These are phyloP conservation scores for Neolamprologus brichardi DNA, from an alignment of 2,113 vertebrate species.

Conservation along the genomic window DNA sequence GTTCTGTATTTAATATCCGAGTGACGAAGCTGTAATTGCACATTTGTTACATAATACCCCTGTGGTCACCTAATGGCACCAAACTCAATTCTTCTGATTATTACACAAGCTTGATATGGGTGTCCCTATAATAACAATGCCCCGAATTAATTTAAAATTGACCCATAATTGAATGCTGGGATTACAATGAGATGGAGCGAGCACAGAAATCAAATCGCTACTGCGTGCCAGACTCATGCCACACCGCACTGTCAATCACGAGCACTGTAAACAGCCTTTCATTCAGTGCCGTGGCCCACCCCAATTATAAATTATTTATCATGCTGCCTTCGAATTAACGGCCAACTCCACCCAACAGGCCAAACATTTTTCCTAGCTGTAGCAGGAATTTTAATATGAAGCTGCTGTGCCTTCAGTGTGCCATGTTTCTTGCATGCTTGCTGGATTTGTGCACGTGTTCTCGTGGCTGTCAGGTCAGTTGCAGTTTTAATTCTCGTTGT, in stretches of 20 bases:
- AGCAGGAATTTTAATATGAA: constrained; percentile 54
- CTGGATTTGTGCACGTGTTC: neutral
- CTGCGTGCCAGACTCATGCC: constrained; percentile 8
- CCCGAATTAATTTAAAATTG: constrained; percentile 19
- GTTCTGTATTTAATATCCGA: neutral
- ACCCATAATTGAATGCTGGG: neutral
- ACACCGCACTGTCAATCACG: constrained; percentile 38
- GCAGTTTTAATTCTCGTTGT: constrained; percentile 1
- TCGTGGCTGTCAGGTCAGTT: neutral
- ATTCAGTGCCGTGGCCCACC: constrained; percentile 56
- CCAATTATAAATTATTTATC: constrained; percentile 43
- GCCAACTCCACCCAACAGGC: constrained; percentile 38
- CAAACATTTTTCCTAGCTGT: constrained; percentile 40
- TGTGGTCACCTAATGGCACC: constrained; percentile 23
- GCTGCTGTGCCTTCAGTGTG: constrained; percentile 20
- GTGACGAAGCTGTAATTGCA: constrained; percentile 10
- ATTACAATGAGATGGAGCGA: constrained; percentile 14
- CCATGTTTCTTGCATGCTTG: constrained; percentile 4
- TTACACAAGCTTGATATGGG: constrained; percentile 12
- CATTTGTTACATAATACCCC: constrained; percentile 9
- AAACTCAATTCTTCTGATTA: constrained; percentile 33
- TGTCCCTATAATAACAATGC: constrained; percentile 28
- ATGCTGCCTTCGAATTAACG: constrained; percentile 25
- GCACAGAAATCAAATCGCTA: neutral
- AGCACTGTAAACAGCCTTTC: constrained; percentile 37